Evolutionary conservation across 2,797 vertebrate species (phyloP).

Genomic region (Lemur catta): DNA sequence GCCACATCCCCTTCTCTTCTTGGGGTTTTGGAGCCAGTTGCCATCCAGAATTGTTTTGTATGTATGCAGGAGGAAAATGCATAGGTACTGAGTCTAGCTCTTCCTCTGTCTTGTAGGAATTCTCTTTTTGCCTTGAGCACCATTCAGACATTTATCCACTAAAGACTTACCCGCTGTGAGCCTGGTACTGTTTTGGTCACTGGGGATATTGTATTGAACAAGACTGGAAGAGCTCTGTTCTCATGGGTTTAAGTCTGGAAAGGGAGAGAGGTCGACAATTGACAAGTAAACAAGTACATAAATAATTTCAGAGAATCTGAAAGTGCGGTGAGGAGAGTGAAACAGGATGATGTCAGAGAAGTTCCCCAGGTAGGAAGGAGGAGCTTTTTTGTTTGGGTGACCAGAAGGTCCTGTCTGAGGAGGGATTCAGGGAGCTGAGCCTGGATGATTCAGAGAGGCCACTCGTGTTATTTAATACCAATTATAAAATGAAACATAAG

Average conservation of each 20-base stretch:
- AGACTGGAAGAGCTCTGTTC: neutral
- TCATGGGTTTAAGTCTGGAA: neutral
- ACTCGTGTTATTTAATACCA: neutral
- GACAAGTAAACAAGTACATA: neutral
- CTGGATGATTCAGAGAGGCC: neutral
- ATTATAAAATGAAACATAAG: neutral
- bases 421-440: neutral
- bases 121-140: neutral
- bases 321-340: neutral
- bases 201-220: neutral
- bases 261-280: neutral
- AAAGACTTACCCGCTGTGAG: neutral
- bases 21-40: neutral
- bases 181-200: neutral
- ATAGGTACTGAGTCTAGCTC: neutral
- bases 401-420: neutral
- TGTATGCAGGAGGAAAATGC: conserved; percentile 9
- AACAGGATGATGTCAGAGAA: neutral
- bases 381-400: neutral
- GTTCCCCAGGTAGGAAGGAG: too few species aligned
- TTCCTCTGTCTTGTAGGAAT: neutral
- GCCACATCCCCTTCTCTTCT: neutral
- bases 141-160: neutral
- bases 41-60: neutral
- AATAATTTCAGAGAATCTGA: neutral